Evolutionary conservation across 1,140 invertebrate genomes (phyloP), one percentile per base, ranked within the genome.

Genomic region (Frieseomelitta varia): DNA sequence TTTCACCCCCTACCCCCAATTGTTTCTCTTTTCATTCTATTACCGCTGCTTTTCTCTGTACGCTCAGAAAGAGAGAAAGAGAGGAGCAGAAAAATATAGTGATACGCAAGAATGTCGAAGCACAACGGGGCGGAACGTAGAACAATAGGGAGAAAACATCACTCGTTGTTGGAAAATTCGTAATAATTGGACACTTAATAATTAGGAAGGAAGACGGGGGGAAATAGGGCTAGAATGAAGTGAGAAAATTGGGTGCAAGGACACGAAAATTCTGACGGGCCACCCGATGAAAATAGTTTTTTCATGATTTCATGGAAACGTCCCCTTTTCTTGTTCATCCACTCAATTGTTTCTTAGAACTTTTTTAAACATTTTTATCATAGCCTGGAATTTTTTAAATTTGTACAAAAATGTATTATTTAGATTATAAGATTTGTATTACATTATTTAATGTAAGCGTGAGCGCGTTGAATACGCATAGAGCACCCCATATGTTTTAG

Each of bases 131-230:
- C 17, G 47, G 2, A n/a, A 30, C 27, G 34, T 51, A 30, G 47
- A 76, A 39, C 24, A 74, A 51, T 61, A 55, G 34, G 21, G 21
- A 69, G n/a, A 69, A 78, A 69, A 68, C 55, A 53, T 12, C 21
- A 55, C 74, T 78, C 21, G 30, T 65, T 65, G 39, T 39, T 27
- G 34, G 17, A 15, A 82, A 77, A 76, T 82, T 68, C 61, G 53
- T 67, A 68, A 77, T 77, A 82, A 82, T 82, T 82, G 63, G 73
- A 68, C 74, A 82, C 72, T 76, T 82, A 55, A 77, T 77, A 68
- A 82, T 82, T 68, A 82, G 30, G 19, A n/a, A 68, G 55, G 39
- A 53, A 65, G 15, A 19, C 17, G 24, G 10, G 15, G 3, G 17
- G 24, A 53, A 74, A 47, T 61, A 1, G 56, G 47, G 34, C 10